Evolutionary conservation across 2,113 vertebrate genomes (phyloP), one percentile per base, ranked within the genome.

Genomic region (Hemichromis elongatus): DNA sequence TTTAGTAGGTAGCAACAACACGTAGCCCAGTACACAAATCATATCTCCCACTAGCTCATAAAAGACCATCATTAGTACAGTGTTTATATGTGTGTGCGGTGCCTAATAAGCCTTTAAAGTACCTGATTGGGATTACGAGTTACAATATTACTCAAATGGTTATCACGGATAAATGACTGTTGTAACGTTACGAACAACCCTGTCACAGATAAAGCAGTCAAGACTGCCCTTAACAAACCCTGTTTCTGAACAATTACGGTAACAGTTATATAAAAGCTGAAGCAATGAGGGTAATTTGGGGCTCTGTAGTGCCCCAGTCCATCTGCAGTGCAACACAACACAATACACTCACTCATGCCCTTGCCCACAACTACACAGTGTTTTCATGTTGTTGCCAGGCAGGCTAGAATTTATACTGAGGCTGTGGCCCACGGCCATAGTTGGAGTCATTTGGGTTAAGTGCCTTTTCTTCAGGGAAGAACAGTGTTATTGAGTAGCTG

Each of bases 371-470:
- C 88, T 18, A 79, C 81, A 14, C 68, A 81, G 19, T 47, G 3
- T 70, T 86, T 87, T 90, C 50, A 75, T 80, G 70, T 53, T 80
- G 81, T 93, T 85, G 79, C 82, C 56, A 81, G 79, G 56, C 63
- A 83, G 81, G 80, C 82, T 83, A 80, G 66, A 82, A 90, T 79
- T 92, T 77, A 84, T 83, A 87, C 88, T 47, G 77, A 89, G 82
- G 56, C 79, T 16, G 47, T 83, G 83, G 81, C 90, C 80, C 77
- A 77, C 26, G 79, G 90, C 68, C 77, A 80, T 87, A 85, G 79
- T 84, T 89, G 85, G 90, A 86, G 89, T 85, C 86, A 89, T 93
- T 83, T 90, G 79, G 93, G 94, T 94, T 94, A 93, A 95, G 90
- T 92, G 89, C 86, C 81, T 88, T 89, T 90, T 83, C 87, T 84